phyloP scores from a whole-genome alignment of 2,113 vertebrate genomes.

The Tiliqua scincoides region DNA sequence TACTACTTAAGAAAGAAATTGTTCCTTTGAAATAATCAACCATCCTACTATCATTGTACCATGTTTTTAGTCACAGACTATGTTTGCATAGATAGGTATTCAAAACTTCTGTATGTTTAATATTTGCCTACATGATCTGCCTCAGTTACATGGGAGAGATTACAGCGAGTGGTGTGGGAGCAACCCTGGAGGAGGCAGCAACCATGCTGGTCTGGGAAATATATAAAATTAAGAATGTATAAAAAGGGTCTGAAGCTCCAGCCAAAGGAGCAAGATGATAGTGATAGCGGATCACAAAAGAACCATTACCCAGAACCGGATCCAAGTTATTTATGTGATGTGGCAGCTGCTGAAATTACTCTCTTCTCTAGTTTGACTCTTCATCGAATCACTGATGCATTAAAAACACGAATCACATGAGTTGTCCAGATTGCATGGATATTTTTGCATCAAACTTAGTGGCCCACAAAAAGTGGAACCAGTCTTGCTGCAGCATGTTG shows the following conservation, averaged over 20 bases:
- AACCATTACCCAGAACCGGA: neutral
- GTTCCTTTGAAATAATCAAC: constrained; percentile 40
- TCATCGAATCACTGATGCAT: neutral
- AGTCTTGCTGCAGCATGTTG: neutral
- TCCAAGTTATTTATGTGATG: constrained; percentile 2
- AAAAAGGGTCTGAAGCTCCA: too few relatives aligned
- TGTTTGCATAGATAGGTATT: constrained; percentile 4
- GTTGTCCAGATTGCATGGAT: neutral
- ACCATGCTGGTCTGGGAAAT: neutral
- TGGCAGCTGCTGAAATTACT: neutral
- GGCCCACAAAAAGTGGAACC: neutral
- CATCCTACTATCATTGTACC: constrained; percentile 42
- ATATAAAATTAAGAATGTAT: neutral
- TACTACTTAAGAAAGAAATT: constrained; percentile 41
- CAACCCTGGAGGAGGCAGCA: neutral
- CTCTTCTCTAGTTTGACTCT: neutral
- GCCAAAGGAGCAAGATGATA: neutral
- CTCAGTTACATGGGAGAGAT: neutral
- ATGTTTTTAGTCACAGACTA: constrained; percentile 28
- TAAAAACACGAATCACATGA: neutral
- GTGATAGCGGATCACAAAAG: neutral
- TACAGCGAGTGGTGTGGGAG: neutral
- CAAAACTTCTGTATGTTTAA: constrained; percentile 28
- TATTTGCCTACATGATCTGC: too few relatives aligned
- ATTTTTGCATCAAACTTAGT: neutral